Evolutionary conservation across 2,113 vertebrate species (phyloP), one percentile per base, ranked within the genome.

Genomic region (Origma solitaria): DNA sequence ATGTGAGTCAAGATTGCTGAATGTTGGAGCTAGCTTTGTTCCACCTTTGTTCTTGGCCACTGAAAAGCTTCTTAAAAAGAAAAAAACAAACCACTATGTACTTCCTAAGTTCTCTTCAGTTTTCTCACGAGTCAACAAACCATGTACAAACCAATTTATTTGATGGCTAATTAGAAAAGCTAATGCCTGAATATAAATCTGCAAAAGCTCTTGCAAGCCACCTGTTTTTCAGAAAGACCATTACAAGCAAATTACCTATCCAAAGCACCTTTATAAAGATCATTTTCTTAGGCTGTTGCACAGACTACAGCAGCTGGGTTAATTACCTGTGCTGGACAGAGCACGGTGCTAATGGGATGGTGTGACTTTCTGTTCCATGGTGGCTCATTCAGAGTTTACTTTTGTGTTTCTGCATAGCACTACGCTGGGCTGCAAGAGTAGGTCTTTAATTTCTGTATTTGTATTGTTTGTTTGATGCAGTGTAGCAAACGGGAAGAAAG

Each of bases 181-280:
- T 95, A 89, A 54, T 87, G 57, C 33, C 37, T 49, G 44, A 85
- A 49, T 7, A 60, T 56, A 92, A 81, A 84, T 70, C 60, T 86
- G 54, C 50, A 76, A 86, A 92, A 86, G 28, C 44, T 87, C 44
- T 71, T 89, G 33, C 27, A 60, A 79, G 33, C 51, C 47, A n/a
- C 24, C 49, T 51, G 15, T 84, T 90, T 91, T 91, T 42, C 61
- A 51, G 84, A 87, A 91, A 56, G 54, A 58, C 18, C 13, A n/a
- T 87, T 66, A 51, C 11, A 71, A 58, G 28, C 35, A 81, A 89
- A 86, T 92, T 78, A 17, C 10, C 30, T 35, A 38, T 68, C 65
- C 56, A 75, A 64, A 92, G 47, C 30, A 50, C 35, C 17, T 78
- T 71, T 40, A 33, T 20, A 42, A 64, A 44, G 65, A 62, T 47